These are phyloP conservation scores for Rhagonycha fulva DNA, from an alignment of 2,888 invertebrate species.

Conservation along the genomic window DNA sequence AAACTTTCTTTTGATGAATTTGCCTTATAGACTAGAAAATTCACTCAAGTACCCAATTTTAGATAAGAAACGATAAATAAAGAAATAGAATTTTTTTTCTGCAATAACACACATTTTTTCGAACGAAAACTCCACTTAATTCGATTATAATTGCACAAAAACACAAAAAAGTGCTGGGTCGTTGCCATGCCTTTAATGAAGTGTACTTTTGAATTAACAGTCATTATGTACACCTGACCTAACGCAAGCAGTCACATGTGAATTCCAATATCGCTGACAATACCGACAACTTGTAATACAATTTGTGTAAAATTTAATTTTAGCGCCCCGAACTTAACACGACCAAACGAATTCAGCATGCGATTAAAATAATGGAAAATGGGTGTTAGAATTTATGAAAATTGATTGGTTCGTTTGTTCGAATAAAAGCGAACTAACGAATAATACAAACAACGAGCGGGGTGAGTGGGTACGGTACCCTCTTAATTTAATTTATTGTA, in stretches of 20 bases:
- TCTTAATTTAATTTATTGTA: background rate
- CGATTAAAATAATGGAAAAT: background rate
- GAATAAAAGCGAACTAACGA: background rate
- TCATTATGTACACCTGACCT: conserved; percentile 24
- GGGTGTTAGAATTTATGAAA: background rate
- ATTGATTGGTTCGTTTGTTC: background rate
- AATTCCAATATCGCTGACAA: conserved; percentile 23
- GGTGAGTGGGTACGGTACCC: too few species aligned
- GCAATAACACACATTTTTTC: background rate
- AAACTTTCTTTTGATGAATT: conserved; percentile 17
- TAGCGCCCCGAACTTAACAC: conserved; percentile 1
- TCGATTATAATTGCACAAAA: conserved; percentile 21
- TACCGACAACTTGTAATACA: conserved; percentile 21
- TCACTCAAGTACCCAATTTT: background rate
- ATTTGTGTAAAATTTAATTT: conserved; percentile 27
- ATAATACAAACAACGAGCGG: too few species aligned
- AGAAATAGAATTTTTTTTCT: conserved; percentile 5
- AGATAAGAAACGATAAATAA: background rate
- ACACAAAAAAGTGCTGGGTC: conserved; percentile 17
- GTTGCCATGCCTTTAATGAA: conserved; percentile 26
- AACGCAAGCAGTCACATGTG: conserved; percentile 24
- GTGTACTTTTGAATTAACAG: conserved; percentile 23
- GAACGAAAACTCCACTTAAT: conserved; percentile 10
- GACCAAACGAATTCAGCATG: background rate
- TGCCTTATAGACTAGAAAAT: conserved; percentile 14